These are phyloP conservation scores for Peucedramus taeniatus DNA, from an alignment of 2,113 vertebrate species.

Conservation along the genomic window DNA sequence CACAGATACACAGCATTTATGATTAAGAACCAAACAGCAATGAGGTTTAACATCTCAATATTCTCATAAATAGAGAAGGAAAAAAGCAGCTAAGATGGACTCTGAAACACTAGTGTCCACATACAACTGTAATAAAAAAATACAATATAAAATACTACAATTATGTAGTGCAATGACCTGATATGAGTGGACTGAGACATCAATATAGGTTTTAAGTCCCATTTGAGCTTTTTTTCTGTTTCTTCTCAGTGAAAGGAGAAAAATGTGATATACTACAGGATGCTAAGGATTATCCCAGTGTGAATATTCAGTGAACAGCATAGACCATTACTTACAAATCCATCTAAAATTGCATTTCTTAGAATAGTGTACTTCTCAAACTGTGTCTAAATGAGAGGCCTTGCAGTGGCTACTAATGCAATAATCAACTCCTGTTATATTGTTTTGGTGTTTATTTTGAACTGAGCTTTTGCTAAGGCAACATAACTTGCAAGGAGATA, in stretches of 20 bases:
- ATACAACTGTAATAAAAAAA: neutral
- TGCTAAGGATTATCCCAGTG: neutral
- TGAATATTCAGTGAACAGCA: neutral
- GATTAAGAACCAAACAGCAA: neutral
- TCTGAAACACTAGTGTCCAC: neutral
- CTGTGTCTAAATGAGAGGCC: neutral
- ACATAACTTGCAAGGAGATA: neutral
- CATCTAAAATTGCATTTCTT: neutral
- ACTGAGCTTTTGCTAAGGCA: neutral
- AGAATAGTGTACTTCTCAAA: neutral
- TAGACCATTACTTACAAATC: neutral
- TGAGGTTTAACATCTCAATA: neutral
- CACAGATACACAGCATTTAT: neutral
- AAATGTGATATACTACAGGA: neutral
- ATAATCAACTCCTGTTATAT: neutral
- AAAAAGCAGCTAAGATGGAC: neutral
- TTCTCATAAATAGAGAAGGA: neutral
- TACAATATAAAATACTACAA: neutral
- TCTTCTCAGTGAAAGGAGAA: neutral
- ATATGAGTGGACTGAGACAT: neutral
- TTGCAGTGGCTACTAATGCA: neutral
- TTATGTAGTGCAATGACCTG: neutral
- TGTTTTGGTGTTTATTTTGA: neutral
- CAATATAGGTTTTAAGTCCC: neutral
- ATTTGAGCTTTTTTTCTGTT: rapidly evolving